These are phyloP conservation scores for Pangasianodon hypophthalmus DNA, from an alignment of 2,113 vertebrate genomes.

Conservation along the genomic window DNA sequence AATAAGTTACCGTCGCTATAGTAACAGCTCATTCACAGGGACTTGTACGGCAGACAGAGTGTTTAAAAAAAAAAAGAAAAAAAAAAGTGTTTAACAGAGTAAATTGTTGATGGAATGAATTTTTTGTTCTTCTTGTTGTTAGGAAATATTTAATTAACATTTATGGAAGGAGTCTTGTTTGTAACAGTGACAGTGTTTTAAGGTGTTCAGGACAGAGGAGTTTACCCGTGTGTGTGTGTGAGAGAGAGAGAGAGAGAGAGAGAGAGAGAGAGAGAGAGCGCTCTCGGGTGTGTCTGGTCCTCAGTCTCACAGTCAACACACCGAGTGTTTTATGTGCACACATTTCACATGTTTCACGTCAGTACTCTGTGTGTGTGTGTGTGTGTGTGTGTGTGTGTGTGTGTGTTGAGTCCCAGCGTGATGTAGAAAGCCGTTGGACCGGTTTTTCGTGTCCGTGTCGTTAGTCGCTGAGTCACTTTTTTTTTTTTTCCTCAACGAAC, in stretches of 20 bases:
- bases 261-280: not conserved
- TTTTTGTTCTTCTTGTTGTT: not conserved
- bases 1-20: not conserved
- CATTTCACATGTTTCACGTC: not conserved
- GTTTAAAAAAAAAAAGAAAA: no score
- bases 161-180: not conserved
- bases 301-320: not conserved
- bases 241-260: not conserved
- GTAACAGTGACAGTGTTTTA: no score
- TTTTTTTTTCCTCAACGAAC: constrained; percentile 6
- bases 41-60: no score
- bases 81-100: not conserved
- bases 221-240: not conserved
- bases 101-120: not conserved
- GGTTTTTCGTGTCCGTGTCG: constrained; percentile 33
- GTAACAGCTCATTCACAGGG: no score
- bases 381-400: not conserved
- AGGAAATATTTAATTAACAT: not conserved
- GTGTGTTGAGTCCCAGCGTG: not conserved
- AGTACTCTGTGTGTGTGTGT: not conserved
- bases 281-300: not conserved
- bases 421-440: constrained; percentile 25
- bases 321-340: not conserved
- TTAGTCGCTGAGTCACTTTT: constrained; percentile 17
- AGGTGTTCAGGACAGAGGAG: not conserved